Base-by-base conservation (phyloP, 2,113 vertebrate genomes). In the Himantopus leucocephalus region DNA sequence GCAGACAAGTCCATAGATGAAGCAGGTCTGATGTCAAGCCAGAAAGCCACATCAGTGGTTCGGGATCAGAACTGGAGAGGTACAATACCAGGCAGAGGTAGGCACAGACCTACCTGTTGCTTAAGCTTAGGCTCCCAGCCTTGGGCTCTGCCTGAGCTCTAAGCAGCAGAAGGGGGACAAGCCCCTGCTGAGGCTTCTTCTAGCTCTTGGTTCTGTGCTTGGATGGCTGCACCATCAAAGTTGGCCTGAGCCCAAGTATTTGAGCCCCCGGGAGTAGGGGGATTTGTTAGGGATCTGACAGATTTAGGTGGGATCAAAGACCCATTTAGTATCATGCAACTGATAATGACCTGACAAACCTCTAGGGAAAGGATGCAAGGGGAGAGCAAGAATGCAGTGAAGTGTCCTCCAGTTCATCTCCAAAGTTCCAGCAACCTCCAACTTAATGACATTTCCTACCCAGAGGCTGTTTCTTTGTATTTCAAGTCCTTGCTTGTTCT, bases 11-110 rank as follows among this genome's bases (percentile, higher is more conserved):
- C 37, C 29, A 2, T 5, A 10, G 77, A 19, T 26, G n/a, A 30
- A 43, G n/a, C 27, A 16, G n/a, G 27, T 34, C 35, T 0, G 0
- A 5, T 12, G 22, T n/a, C 14, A 23, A 27, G 52, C 20, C 47
- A 24, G n/a, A 37, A 60, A 30, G n/a, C 30, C 1, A 2, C 27
- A 5, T 41, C 12, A 8, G 45, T 16, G 37, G 29, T 47, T 60
- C 30, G 21, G 48, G 41, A 10, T 29, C 29, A 12, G 63, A 23
- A 22, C 1, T 0, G 0, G 20, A 14, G 47, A 32, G 75, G 24
- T 47, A 14, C 29, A 20, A 1, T 27, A 19, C 17, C 41, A 45
- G 83, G 26, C 32, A 48, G 14, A 35, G 70, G 32, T 30, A 18
- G 64, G 37, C 48, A 48, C 37, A 34, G 60, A 43, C 55, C 19